phyloP scores from a whole-genome alignment of 2,113 vertebrate genomes.

The Emydocephalus ijimae region DNA sequence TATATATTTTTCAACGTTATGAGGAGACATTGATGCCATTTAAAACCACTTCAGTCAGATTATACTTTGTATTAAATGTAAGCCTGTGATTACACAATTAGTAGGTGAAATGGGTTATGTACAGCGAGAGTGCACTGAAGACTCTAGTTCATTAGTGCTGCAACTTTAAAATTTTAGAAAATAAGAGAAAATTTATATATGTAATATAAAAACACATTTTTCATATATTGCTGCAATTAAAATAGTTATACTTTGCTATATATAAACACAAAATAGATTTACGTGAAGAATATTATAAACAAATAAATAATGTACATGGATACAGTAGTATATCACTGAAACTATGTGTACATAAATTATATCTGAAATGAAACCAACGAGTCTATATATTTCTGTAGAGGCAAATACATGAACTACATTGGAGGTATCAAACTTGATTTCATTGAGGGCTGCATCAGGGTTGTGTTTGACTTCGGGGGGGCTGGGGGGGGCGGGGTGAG shows the following conservation, averaged over 20 bases:
- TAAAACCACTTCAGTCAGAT: background rate
- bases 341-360: background rate
- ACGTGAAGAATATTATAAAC: background rate
- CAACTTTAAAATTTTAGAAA: background rate
- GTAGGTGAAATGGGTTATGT: background rate
- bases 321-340: background rate
- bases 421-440: no score
- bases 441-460: no score
- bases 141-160: background rate
- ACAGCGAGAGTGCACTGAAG: background rate
- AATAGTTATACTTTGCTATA: background rate
- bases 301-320: background rate
- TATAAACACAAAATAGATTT: background rate
- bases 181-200: background rate
- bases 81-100: background rate
- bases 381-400: background rate
- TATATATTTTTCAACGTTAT: background rate
- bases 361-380: background rate
- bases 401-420: background rate
- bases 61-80: background rate
- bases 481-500: no score
- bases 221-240: background rate
- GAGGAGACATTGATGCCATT: background rate
- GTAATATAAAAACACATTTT: background rate
- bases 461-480: no score